phyloP scores from a whole-genome alignment of 2,113 vertebrate species.

The Madoqua kirkii region DNA sequence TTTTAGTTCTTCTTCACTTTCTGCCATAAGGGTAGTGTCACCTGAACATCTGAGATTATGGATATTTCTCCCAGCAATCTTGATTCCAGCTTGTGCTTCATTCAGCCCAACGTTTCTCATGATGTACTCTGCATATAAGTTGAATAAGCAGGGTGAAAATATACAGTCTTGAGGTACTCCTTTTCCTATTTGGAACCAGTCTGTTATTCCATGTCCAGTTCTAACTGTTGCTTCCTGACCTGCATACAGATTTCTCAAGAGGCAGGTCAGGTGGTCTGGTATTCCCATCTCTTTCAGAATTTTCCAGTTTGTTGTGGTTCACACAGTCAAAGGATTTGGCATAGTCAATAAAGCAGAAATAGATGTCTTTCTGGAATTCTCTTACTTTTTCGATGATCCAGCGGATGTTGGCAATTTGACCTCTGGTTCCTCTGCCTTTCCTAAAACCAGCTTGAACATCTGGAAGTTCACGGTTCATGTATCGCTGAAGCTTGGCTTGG shows the following conservation, averaged over 20 bases:
- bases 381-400: not conserved
- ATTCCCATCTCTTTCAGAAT: not conserved
- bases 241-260: not conserved
- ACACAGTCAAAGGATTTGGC: not conserved
- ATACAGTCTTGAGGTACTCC: not conserved
- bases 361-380: not conserved
- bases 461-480: rapidly evolving
- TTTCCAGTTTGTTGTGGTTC: not conserved
- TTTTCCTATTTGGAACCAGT: not conserved
- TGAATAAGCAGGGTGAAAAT: not conserved
- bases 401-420: rapidly evolving
- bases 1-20: not conserved
- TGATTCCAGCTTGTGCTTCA: not conserved
- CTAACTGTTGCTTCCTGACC: not conserved
- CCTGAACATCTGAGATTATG: not conserved
- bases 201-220: not conserved
- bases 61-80: not conserved
- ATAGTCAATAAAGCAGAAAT: not conserved
- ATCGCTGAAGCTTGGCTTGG: not conserved
- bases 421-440: not conserved
- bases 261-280: not conserved
- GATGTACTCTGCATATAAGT: not conserved
- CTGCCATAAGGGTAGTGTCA: not conserved
- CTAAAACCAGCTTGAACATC: not conserved
- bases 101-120: not conserved